Percentiles rank a stretch among this genome's conserved stretches.
phyloP scores from a whole-genome alignment of 1,140 invertebrate species.

The Pinna nobilis region DNA sequence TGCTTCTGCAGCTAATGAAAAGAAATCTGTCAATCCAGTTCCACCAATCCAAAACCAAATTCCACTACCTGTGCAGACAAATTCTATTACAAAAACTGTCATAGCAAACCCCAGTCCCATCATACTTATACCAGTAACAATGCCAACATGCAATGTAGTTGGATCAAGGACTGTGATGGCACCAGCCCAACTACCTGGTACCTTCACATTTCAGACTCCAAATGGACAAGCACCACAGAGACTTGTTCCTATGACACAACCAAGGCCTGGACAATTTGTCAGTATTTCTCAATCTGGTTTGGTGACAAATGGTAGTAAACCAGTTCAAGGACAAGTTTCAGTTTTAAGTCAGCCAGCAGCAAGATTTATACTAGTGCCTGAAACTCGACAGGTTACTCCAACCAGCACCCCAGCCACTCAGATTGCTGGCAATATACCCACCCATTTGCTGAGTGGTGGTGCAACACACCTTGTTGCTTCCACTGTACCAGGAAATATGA shows the following conservation, averaged over 20 bases:
- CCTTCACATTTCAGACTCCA: neutral
- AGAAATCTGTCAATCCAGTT: constrained; percentile 1
- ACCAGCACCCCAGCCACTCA: neutral
- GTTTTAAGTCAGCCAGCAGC: neutral
- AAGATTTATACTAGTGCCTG: constrained; percentile 2
- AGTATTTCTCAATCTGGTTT: neutral
- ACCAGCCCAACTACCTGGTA: too few species aligned
- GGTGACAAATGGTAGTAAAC: too few species aligned
- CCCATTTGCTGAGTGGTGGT: too few species aligned
- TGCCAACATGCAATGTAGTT: neutral
- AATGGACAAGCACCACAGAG: neutral
- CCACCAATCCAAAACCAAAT: neutral
- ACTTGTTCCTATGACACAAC: neutral
- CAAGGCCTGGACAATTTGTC: neutral
- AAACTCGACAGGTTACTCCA: too few species aligned
- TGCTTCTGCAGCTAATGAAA: neutral
- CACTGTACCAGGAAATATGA: too few species aligned
- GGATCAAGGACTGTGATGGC: neutral
- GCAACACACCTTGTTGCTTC: too few species aligned
- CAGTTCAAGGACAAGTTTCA: neutral
- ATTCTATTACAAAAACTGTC: neutral
- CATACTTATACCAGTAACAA: constrained; percentile 3
- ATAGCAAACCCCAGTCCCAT: neutral
- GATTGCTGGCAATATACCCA: too few species aligned
- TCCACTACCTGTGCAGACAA: neutral